Base-by-base conservation (phyloP, 2,888 invertebrate species). In the Metalampra italica region DNA sequence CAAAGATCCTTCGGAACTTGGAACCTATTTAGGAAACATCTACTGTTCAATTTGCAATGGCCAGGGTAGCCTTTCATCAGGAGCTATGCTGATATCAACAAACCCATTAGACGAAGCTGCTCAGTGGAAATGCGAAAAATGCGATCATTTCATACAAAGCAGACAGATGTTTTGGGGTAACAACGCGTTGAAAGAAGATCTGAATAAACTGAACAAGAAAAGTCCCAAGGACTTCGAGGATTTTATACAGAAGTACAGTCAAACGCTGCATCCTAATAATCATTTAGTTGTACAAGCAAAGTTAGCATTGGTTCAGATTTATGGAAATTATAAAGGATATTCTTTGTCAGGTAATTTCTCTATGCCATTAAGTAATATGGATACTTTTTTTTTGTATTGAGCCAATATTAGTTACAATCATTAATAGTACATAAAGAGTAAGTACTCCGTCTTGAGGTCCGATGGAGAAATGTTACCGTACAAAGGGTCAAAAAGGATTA, bases 251-350 rank as follows among this genome's bases (percentile, higher is more conserved):
- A 93, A 92, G 57, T 92, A 93, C 62, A 90, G 91, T 46, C 87
- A 90, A 47, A 91, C 92, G 7, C 71, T 95, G 47, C 94, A 94
- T 71, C 91, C 92, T 0, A 91, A 82, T 38, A 94, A 94, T 62
- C 92, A 92, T 62, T 91, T 94, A 58, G 84, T 93, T 0, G 73
- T 94, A 13, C 92, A 93, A 68, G 91, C 93, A 0, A 94, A 94
- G 68, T 91, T 94, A 67, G 92, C 93, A 3, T 77, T 95, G 34
- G 85, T 91, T 43, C 94, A 94, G 71, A 88, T 94, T 55, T 94
- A 94, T 67, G 93, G 93, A 51, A 92, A 91, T 71, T 77, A 82
- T 7, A 83, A 90, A 49, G 92, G 91, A 58, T 92, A 89, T 62
- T 65, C 67, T 32, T 77, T 92, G 58, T 64, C 87, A 66, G 92